phyloP scores from a whole-genome alignment of 2,888 invertebrate genomes.

The Eremobia ochroleuca region DNA sequence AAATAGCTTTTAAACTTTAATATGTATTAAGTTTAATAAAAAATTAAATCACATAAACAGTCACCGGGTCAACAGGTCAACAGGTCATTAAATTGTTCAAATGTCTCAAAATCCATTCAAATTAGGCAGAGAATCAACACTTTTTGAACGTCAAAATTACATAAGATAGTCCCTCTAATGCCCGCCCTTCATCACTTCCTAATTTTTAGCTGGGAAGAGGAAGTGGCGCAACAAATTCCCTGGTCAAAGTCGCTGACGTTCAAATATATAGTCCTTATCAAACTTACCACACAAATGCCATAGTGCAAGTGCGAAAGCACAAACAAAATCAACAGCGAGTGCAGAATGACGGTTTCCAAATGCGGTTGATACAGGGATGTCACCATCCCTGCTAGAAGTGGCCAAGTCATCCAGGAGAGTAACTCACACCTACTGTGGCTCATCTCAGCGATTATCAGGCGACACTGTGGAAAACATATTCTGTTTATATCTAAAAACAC shows the following conservation, averaged over 20 bases:
- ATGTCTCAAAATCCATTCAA: background rate
- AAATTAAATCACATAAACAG: background rate
- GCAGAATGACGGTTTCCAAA: constrained; percentile 93
- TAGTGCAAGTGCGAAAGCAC: constrained; percentile 97
- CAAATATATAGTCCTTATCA: background rate
- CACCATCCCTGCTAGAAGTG: constrained; percentile 91
- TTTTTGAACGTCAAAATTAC: background rate
- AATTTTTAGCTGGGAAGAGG: background rate
- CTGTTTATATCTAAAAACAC: background rate
- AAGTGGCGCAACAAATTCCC: background rate
- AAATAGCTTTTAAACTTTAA: background rate
- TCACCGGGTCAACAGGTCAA: no score
- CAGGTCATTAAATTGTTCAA: background rate
- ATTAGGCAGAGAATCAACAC: background rate
- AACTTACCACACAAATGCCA: constrained; percentile 97
- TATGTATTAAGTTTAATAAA: background rate
- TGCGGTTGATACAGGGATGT: constrained; percentile 88
- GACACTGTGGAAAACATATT: constrained; percentile 92
- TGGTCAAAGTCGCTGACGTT: background rate
- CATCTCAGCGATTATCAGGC: constrained; percentile 99
- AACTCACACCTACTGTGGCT: constrained; percentile 96
- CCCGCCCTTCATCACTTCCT: background rate
- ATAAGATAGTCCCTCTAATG: background rate
- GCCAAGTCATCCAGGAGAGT: constrained; percentile 95
- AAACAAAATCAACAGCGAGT: constrained; percentile 93